Conservation (phyloP, 1,140 invertebrate species). For the Danaus plexippus region DNA sequence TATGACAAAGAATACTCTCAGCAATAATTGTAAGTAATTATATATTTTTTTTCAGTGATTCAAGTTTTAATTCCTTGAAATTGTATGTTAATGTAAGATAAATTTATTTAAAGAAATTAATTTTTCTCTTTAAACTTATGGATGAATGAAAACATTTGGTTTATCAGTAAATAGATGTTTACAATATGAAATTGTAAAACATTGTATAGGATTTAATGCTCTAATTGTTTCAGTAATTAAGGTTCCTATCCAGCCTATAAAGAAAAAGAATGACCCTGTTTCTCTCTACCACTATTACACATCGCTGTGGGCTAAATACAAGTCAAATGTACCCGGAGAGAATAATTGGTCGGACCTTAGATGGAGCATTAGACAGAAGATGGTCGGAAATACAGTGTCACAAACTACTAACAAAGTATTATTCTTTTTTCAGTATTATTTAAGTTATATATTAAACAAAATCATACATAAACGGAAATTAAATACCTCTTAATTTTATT, state of each 20-base stretch:
- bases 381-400: constrained; percentile 41
- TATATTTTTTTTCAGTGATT: constrained; percentile 53
- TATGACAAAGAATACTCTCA: constrained; percentile 28
- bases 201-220: too few species aligned
- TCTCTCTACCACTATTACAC: constrained; percentile 83
- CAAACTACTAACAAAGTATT: constrained; percentile 30
- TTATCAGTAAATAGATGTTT: too few species aligned
- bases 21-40: constrained; percentile 51
- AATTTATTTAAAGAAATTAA: too few species aligned
- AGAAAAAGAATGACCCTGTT: constrained; percentile 79
- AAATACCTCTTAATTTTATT: too few species aligned
- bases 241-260: constrained; percentile 46
- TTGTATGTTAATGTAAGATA: too few species aligned
- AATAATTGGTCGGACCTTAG: constrained; percentile 74
- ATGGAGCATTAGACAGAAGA: constrained; percentile 70
- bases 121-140: too few species aligned
- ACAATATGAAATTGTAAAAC: too few species aligned
- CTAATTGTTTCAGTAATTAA: constrained; percentile 60
- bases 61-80: constrained; percentile 41
- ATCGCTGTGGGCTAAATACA: constrained; percentile 80
- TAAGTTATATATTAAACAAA: too few species aligned
- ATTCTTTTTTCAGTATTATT: too few species aligned
- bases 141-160: too few species aligned
- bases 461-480: too few species aligned
- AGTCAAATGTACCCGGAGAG: constrained; percentile 78